Base-by-base conservation (phyloP, 2,113 vertebrate species). In the Strix uralensis region DNA sequence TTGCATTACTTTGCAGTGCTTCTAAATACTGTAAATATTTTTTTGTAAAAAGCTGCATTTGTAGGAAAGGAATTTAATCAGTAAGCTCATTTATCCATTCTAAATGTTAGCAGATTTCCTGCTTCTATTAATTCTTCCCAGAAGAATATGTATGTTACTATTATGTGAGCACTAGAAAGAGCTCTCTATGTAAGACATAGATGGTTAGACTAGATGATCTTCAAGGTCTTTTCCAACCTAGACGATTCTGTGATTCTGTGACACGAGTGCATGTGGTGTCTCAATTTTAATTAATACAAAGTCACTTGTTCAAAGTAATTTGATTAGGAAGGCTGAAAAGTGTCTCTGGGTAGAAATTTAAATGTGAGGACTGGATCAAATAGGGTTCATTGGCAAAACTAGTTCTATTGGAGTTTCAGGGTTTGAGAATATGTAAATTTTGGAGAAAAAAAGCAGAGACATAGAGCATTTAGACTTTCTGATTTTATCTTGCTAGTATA, bases 21-120 rank as follows among this genome's bases (percentile, higher is more conserved):
- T 81, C 22, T 78, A 81, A 30, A 42, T 47, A 88, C 6, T 72
- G 25, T 57, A 92, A 93, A 78, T 91, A 65, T 78, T 81, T 82
- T 95, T 90, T 94, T 73, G 34, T 49, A 47, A 51, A 86, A 95
- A 83, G 19, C 4, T 91, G 11, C 14, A 73, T 86, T 91, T 86
- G 29, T 74, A 74, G 7, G 65, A 79, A 94, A 86, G 8, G 19
- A 82, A 93, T 94, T 94, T 80, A 69, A 82, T 81, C 78, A 88
- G 59, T 84, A 97, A 93, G 84, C 61, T 94, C 59, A 90, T 81
- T 88, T 94, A 90, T 85, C 27, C 34, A 71, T 92, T 94, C 34
- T 93, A 93, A 92, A 91, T 70, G 40, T 96, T 92, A 88, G 40
- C 61, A 96, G 74, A 80, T 91, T 93, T 95, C 72, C 61, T 94